A percentile compares a stretch with the other conserved stretches of the same genome.
Conservation (phyloP, 2,888 invertebrate species). For the Torymus texanus region DNA sequence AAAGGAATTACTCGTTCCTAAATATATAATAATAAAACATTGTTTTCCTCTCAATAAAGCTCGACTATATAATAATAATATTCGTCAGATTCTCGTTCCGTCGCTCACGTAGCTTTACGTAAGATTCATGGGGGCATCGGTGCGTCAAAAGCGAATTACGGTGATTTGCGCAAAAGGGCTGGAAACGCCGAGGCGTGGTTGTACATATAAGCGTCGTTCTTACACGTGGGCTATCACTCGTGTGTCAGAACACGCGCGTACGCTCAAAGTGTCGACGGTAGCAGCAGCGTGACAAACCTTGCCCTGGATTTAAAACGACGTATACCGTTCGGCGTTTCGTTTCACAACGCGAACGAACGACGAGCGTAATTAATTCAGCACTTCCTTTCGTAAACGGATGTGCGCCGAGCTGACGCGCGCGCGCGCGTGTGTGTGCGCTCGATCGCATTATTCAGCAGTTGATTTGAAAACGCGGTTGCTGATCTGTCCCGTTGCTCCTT, state of each 20-base stretch:
- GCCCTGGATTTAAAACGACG: conserved; percentile 46
- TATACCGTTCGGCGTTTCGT: conserved; percentile 25
- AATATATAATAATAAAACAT: too few species aligned
- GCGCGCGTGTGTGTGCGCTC: not conserved
- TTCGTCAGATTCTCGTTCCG: not conserved
- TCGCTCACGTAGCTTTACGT: conserved; percentile 7
- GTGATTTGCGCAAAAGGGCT: conserved; percentile 52
- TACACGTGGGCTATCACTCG: conserved; percentile 30
- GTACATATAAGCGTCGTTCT: conserved; percentile 20
- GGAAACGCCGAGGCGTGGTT: conserved; percentile 56
- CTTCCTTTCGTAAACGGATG: conserved; percentile 29
- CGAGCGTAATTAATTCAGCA: conserved; percentile 9
- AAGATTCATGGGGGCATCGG: conserved; percentile 49
- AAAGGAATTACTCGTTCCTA: too few species aligned
- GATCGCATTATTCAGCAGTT: conserved; percentile 21
- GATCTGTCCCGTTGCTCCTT: not conserved
- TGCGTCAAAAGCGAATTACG: conserved; percentile 53
- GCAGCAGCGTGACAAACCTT: conserved; percentile 45
- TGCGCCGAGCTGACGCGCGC: not conserved
- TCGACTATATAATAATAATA: not conserved
- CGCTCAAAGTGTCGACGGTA: not conserved
- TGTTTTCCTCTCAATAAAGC: not conserved
- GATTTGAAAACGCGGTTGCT: not conserved
- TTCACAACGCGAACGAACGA: conserved; percentile 16
- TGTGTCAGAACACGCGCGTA: not conserved